A percentile compares a stretch with the other conserved stretches of the same genome.
Conservation (phyloP, 1,140 invertebrate species). For the Anagrus nilaparvatae region DNA sequence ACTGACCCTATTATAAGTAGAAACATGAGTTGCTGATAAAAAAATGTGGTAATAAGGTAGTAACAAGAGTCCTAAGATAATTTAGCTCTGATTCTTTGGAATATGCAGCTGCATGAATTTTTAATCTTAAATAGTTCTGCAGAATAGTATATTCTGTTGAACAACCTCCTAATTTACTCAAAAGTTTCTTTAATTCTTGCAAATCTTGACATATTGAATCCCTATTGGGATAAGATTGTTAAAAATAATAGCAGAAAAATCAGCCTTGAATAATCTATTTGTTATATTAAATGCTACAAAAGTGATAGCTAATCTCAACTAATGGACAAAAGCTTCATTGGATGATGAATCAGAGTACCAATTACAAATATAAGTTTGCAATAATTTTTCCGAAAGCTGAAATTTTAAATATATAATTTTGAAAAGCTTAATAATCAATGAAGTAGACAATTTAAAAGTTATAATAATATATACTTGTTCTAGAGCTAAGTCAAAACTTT, state of each 20-base stretch:
- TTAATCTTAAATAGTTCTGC: constrained; percentile 47
- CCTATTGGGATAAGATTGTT: constrained; percentile 52
- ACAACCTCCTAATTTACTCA: constrained; percentile 35
- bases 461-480: constrained; percentile 24
- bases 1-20: constrained; percentile 29
- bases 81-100: constrained; percentile 57
- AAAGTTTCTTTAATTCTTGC: constrained; percentile 33
- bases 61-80: constrained; percentile 56
- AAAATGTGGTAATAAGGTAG: constrained; percentile 55
- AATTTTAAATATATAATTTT: constrained; percentile 11
- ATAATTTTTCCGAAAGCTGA: constrained; percentile 28
- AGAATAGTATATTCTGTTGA: constrained; percentile 44
- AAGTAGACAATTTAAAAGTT: background rate
- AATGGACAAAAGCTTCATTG: constrained; percentile 65
- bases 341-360: constrained; percentile 67
- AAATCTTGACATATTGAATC: constrained; percentile 48
- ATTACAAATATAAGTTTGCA: constrained; percentile 46
- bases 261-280: constrained; percentile 52
- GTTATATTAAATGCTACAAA: constrained; percentile 61
- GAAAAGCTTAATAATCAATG: constrained; percentile 6
- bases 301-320: constrained; percentile 56
- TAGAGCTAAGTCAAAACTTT: constrained; percentile 29
- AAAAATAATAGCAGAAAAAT: constrained; percentile 52
- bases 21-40: constrained; percentile 38
- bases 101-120: constrained; percentile 57